These are phyloP conservation scores for Ischnus inquisitorius DNA, from an alignment of 2,888 invertebrate genomes.

Conservation along the genomic window DNA sequence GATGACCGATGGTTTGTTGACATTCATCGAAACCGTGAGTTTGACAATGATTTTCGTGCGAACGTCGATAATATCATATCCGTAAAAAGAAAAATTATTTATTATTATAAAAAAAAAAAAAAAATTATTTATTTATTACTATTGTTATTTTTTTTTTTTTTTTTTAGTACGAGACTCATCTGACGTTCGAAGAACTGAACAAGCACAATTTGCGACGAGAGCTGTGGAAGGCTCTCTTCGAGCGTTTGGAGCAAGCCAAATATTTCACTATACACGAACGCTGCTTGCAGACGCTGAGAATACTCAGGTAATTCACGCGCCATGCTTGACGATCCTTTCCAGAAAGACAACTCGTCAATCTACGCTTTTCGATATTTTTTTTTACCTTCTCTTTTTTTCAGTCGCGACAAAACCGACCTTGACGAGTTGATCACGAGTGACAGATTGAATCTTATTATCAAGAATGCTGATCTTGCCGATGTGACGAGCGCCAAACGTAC, in stretches of 20 bases:
- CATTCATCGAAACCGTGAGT: slow-evolving; percentile 85
- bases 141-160: no score
- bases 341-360: no score
- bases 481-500: slow-evolving; percentile 84
- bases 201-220: slow-evolving; percentile 86
- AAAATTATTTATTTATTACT: slow-evolving; percentile 26
- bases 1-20: slow-evolving; percentile 77
- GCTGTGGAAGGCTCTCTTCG: slow-evolving; percentile 89
- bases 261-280: slow-evolving; percentile 86
- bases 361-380: neutral
- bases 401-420: slow-evolving; percentile 92
- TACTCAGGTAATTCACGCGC: slow-evolving; percentile 88
- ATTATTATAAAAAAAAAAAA: neutral
- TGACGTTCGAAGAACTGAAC: slow-evolving; percentile 88
- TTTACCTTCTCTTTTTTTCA: slow-evolving; percentile 82
- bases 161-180: slow-evolving; percentile 87
- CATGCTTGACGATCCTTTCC: no score
- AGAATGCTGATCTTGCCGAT: slow-evolving; percentile 88
- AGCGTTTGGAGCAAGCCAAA: slow-evolving; percentile 86
- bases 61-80: no score
- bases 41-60: slow-evolving; percentile 11
- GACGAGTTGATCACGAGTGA: slow-evolving; percentile 90
- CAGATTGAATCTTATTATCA: slow-evolving; percentile 89
- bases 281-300: slow-evolving; percentile 88
- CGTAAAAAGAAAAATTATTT: no score